phyloP scores from a whole-genome alignment of 2,888 invertebrate genomes.

The Petrolisthes cinctipes region DNA sequence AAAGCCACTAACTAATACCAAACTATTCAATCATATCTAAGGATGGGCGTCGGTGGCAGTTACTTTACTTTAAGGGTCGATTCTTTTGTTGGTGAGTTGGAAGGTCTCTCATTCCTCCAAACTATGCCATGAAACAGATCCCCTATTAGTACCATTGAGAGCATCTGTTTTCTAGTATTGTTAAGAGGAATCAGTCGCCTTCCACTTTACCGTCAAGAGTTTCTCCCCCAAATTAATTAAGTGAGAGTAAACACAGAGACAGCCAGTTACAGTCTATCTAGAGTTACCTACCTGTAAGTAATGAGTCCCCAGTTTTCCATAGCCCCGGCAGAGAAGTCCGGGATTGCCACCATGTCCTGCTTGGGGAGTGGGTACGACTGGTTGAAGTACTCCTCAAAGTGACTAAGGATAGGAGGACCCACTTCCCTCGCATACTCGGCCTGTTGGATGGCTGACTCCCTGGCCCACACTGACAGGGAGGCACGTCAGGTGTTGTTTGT shows the following conservation, averaged over 20 bases:
- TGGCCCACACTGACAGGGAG: conserved; percentile 77
- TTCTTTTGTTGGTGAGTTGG: no score
- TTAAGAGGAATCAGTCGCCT: no score
- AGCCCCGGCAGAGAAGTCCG: conserved; percentile 78
- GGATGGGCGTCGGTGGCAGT: no score
- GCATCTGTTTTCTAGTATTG: no score
- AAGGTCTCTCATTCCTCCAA: no score
- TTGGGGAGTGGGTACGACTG: conserved; percentile 76
- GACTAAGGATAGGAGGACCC: conserved; percentile 74
- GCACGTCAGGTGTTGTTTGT: not conserved
- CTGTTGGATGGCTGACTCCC: conserved; percentile 78
- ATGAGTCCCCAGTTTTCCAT: conserved; percentile 87
- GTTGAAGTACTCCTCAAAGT: conserved; percentile 76
- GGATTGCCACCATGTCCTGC: conserved; percentile 77
- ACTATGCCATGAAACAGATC: no score
- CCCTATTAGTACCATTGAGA: no score
- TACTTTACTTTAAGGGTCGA: no score
- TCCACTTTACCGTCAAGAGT: no score
- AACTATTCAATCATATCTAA: no score
- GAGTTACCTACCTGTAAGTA: conserved; percentile 73
- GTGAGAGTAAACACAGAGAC: not conserved
- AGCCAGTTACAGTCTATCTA: not conserved
- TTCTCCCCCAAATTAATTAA: no score
- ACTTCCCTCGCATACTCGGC: conserved; percentile 76
- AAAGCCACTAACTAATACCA: no score